Evolutionary conservation across 2,113 vertebrate genomes (phyloP).

Genomic region (Onychorhynchus coronatus): DNA sequence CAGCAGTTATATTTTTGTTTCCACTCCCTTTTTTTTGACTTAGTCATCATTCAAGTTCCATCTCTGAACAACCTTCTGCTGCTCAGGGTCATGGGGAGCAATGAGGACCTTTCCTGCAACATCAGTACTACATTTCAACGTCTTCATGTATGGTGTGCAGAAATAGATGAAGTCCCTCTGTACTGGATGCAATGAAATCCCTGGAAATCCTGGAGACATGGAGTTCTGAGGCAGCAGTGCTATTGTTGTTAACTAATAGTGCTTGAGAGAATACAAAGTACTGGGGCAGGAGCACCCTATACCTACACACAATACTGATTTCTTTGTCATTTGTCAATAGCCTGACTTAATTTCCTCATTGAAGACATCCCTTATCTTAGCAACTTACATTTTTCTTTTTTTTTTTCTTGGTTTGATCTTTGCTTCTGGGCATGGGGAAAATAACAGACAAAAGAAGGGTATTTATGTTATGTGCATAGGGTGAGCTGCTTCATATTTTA

Average conservation of each 20-base stretch:
- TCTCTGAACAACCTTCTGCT: background rate
- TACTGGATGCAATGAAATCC: background rate
- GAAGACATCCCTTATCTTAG: background rate
- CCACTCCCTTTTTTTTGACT: background rate
- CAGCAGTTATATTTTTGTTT: background rate
- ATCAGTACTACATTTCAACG: background rate
- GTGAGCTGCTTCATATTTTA: background rate
- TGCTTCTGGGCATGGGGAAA: background rate
- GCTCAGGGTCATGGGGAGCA: fast-evolving
- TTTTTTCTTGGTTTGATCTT: background rate
- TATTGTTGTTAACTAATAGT: background rate
- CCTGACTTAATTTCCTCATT: background rate
- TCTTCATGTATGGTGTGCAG: background rate
- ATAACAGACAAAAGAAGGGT: background rate
- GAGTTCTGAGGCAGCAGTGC: background rate
- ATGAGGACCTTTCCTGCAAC: background rate
- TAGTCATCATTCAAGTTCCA: background rate
- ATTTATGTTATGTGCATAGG: background rate
- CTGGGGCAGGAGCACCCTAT: background rate
- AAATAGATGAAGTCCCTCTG: background rate
- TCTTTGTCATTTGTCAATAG: background rate
- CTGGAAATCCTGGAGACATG: background rate
- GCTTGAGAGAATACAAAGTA: background rate
- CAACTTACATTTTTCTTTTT: background rate
- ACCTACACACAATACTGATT: background rate